Evolutionary conservation across 1,140 invertebrate genomes (phyloP), one percentile per base, ranked within the genome.

Genomic region (Cecropterus lyciades): DNA sequence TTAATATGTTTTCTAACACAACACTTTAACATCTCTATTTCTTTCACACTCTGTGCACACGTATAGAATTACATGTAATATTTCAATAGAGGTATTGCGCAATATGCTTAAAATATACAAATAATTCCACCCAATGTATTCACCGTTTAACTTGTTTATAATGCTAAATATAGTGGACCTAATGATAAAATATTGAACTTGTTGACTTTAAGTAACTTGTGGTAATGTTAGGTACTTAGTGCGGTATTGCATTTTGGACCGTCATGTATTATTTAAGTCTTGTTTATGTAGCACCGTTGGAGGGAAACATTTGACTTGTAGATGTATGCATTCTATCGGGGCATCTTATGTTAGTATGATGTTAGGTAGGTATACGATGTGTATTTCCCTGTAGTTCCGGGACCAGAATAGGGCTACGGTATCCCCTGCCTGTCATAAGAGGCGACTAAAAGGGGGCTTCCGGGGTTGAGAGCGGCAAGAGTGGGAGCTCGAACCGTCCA

Each of bases 51-150:
- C 33, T 37, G 11, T n/a, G 4, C 10, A n/a, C 11, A n/a, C 33
- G 33, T 37, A 37, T 37, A 37, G 33, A 37, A 37, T 37, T 37
- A 37, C 10, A 37, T n/a, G 33, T n/a, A 37, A 37, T 37, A 37
- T 37, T 37, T 37, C n/a, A 37, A 37, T 37, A 37, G 33, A 37
- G 10, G 33, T n/a, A 37, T 37, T 37, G 33, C 33, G 33, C 33
- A 37, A 37, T 11, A 37, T 4, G 0, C 10, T 11, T 11, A 37
- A 1, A 37, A 37, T 11, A 37, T 11, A 10, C 33, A 11, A 10
- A n/a, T 37, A 20, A 20, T 2, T 20, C 11, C n/a, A 37, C n/a
- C 33, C 33, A n/a, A 37, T 37, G 33, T 11, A 10, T 37, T 37
- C 33, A 37, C 10, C 4, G 11, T 11, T 37, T 37, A 11, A 4